These are phyloP conservation scores for Drosophila navojoa DNA, from an alignment of 1,140 invertebrate species.

Conservation along the genomic window DNA sequence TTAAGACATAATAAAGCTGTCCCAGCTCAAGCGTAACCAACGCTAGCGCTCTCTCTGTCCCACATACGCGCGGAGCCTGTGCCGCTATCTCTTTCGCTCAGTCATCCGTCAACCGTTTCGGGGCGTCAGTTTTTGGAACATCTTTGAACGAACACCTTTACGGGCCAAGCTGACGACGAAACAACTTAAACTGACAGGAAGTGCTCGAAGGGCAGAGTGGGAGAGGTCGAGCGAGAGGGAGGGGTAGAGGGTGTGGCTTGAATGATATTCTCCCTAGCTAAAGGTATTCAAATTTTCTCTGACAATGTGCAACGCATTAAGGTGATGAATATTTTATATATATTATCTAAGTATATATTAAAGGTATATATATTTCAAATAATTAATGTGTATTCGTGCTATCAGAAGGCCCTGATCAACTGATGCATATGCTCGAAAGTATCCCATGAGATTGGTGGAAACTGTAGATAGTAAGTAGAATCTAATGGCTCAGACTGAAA, in stretches of 20 bases:
- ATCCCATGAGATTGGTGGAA: too few relatives aligned
- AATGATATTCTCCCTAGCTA: slow-evolving; percentile 14
- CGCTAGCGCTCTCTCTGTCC: not conserved
- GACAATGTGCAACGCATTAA: not conserved
- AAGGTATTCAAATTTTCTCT: not conserved
- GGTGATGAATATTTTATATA: too few relatives aligned
- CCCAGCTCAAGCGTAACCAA: slow-evolving; percentile 21
- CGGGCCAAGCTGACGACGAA: slow-evolving; percentile 41
- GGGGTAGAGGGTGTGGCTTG: slow-evolving; percentile 14
- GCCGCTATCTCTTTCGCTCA: not conserved
- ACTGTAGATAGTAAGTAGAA: too few relatives aligned
- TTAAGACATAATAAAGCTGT: slow-evolving; percentile 83
- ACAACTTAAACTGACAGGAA: slow-evolving; percentile 49
- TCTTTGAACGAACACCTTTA: slow-evolving; percentile 62
- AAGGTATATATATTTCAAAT: too few relatives aligned
- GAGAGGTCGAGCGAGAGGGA: too few relatives aligned
- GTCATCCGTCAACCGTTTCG: slow-evolving; percentile 66
- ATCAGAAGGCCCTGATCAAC: not conserved
- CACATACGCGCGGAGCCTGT: not conserved
- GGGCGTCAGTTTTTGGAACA: slow-evolving; percentile 32
- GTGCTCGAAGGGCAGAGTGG: slow-evolving; percentile 10
- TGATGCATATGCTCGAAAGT: too few relatives aligned
- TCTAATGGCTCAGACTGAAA: too few relatives aligned
- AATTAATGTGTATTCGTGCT: not conserved
- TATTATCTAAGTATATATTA: slow-evolving; percentile 41